Base-by-base conservation (phyloP, 1,140 invertebrate genomes). In the Achroia grisella region DNA sequence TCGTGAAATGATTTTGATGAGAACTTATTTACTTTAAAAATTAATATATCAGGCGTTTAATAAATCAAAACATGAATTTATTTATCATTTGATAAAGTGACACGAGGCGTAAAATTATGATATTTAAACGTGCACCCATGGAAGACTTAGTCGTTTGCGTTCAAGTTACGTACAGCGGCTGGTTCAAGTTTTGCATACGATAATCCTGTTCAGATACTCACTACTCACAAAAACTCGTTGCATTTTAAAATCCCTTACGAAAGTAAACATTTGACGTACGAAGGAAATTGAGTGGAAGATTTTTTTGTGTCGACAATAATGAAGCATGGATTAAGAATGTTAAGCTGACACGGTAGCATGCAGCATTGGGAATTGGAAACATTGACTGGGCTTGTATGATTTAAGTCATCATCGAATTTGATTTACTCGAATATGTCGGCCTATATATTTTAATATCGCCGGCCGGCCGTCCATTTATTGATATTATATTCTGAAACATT, bases 241-340 rank as follows among this genome's bases (percentile, higher is more conserved):
- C 69, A 84, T 81, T 84, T 84, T 77, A 80, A 84, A 81, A 84
- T 78, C 66, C 67, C 55, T 78, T 55, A 63, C 61, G 65, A 74
- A 75, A 73, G 69, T 66, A 71, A 80, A 80, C 76, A 75, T 80
- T 80, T 77, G 75, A 80, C 73, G 68, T 81, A 71, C 62, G 56
- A 70, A 58, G 72, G 69, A 69, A 70, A 81, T 81, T 69, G 69
- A 74, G 60, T 72, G 71, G 62, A 78, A 64, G 60, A 40, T 48
- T 69, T 76, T 78, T 79, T 74, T 37, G 2, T 23, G 61, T 57
- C 45, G 44, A 45, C 50, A 56, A 46, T 57, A 23, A 62, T 56
- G 37, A 48, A 48, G 29, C 29, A 37, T 42, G 43, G 44, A 60
- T 52, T 60, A 53, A 49, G 33, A 48, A 59, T 32, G 36, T 47